Conservation (phyloP, 1,140 invertebrate species). For the Notospermus geniculatus region DNA sequence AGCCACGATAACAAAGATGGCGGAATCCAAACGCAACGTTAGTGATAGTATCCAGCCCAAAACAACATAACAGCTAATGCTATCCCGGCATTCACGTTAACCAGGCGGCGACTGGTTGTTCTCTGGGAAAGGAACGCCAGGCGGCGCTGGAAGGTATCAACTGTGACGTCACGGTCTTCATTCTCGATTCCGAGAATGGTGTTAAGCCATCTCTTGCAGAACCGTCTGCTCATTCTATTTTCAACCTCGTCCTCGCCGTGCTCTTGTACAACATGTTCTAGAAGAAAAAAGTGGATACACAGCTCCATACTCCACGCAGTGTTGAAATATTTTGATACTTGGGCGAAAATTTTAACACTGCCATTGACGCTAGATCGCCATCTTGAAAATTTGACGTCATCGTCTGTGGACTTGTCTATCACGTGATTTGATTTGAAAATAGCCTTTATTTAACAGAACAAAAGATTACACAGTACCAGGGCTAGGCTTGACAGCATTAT, state of each 20-base stretch:
- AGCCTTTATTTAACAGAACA: too few relatives aligned
- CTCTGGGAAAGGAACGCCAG: background rate
- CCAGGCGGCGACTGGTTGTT: slow-evolving; percentile 1
- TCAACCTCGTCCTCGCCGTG: background rate
- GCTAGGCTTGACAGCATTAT: background rate
- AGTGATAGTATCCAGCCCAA: slow-evolving; percentile 7
- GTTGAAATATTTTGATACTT: too few relatives aligned
- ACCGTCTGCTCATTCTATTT: background rate
- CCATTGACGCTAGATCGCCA: too few relatives aligned
- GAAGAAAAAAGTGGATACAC: background rate
- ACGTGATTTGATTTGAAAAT: too few relatives aligned
- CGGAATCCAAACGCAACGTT: too few relatives aligned
- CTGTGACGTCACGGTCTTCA: background rate
- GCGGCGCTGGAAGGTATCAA: background rate
- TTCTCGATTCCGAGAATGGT: background rate
- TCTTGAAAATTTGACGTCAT: too few relatives aligned
- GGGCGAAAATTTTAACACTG: too few relatives aligned
- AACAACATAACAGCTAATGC: slow-evolving; percentile 8
- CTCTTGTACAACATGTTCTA: background rate
- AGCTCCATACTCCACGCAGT: too few relatives aligned
- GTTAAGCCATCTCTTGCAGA: background rate
- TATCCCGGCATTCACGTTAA: slow-evolving; percentile 13
- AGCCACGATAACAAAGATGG: too few relatives aligned
- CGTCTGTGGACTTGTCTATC: too few relatives aligned
- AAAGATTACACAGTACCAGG: too few relatives aligned